A percentile compares a stretch with the other conserved stretches of the same genome.
Evolutionary conservation across 2,888 invertebrate genomes (phyloP).

Genomic region (Ophion obscuratus): DNA sequence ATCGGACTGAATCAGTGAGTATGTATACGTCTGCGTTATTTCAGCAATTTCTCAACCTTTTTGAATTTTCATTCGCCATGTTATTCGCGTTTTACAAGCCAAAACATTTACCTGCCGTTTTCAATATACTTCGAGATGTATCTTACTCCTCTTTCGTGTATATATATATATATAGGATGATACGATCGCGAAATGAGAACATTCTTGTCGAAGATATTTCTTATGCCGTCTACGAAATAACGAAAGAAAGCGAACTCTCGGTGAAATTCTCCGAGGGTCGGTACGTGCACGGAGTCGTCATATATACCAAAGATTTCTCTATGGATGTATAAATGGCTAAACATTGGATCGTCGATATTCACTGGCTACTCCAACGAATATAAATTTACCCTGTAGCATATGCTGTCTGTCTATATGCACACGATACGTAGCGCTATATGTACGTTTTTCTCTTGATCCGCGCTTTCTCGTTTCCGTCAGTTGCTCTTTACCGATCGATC

Average conservation of each 20-base stretch:
- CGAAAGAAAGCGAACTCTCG: neutral
- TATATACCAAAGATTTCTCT: neutral
- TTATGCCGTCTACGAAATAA: neutral
- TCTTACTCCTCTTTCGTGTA: neutral
- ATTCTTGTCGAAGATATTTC: slow-evolving; percentile 3
- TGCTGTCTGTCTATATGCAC: neutral
- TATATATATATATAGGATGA: neutral
- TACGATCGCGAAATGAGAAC: neutral
- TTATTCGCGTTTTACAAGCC: neutral
- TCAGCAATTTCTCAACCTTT: neutral
- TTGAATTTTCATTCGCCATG: neutral
- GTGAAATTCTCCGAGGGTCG: neutral
- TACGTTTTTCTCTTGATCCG: slow-evolving; percentile 21
- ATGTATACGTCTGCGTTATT: neutral
- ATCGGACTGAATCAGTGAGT: too few species aligned
- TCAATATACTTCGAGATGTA: neutral
- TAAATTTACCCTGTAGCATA: neutral
- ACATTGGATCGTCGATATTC: slow-evolving; percentile 1
- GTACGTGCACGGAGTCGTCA: neutral
- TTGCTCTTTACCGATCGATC: slow-evolving; percentile 17
- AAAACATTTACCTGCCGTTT: neutral
- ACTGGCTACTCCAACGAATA: neutral
- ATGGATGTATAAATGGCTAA: slow-evolving; percentile 2
- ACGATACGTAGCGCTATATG: neutral
- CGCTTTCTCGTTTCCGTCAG: slow-evolving; percentile 18